Evolutionary conservation across 1,140 invertebrate genomes (phyloP).

Genomic region (Diorhabda carinulata): DNA sequence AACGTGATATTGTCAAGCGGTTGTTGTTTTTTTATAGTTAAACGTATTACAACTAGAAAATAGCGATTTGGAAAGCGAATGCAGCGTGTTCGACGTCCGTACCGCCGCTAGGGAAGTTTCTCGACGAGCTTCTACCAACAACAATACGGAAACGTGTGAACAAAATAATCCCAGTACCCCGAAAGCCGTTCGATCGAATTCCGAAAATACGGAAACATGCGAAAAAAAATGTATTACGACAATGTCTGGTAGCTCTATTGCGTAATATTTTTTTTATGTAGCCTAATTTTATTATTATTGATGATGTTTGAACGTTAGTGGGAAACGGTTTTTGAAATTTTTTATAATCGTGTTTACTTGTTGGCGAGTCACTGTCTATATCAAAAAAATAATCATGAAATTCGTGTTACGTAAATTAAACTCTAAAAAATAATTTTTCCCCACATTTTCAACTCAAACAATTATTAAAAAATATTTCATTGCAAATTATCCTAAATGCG

Average conservation of each 20-base stretch:
- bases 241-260: constrained; percentile 65
- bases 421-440: too few species aligned
- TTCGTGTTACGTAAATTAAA: too few species aligned
- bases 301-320: too few species aligned
- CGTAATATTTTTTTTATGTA: constrained; percentile 50
- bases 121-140: constrained; percentile 48
- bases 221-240: constrained; percentile 53
- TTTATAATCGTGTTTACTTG: too few species aligned
- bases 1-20: too few species aligned
- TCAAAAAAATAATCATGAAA: too few species aligned
- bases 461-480: too few species aligned
- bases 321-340: too few species aligned
- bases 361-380: too few species aligned
- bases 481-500: too few species aligned
- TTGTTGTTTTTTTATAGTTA: constrained; percentile 34
- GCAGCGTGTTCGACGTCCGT: constrained; percentile 58
- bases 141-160: constrained; percentile 46
- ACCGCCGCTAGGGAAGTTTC: constrained; percentile 47
- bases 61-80: constrained; percentile 59
- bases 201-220: constrained; percentile 47
- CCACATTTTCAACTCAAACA: too few species aligned
- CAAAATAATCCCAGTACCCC: constrained; percentile 37
- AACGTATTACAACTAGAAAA: constrained; percentile 49
- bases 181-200: constrained; percentile 46
- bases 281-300: background rate